phyloP scores from a whole-genome alignment of 1,140 invertebrate species.

The Pantala flavescens region DNA sequence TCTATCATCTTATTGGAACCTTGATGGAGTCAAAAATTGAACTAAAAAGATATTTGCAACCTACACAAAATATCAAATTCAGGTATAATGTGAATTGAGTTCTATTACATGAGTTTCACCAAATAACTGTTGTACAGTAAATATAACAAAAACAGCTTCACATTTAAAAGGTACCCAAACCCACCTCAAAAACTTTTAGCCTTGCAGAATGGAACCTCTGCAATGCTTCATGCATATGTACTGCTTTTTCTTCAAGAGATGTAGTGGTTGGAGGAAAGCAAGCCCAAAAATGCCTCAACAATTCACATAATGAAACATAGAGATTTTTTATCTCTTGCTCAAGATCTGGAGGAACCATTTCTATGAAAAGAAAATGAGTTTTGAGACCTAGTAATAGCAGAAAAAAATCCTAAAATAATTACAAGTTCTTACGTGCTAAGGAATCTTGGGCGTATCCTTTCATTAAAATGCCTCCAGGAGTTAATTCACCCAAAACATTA shows the following conservation, averaged over 20 bases:
- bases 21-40: too few relatives aligned
- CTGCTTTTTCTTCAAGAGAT: slow-evolving; percentile 65
- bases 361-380: slow-evolving; percentile 34
- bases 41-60: too few relatives aligned
- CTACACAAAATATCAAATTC: too few relatives aligned
- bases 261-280: slow-evolving; percentile 81
- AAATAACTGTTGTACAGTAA: too few relatives aligned
- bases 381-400: too few relatives aligned
- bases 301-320: slow-evolving; percentile 75
- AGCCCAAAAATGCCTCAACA: slow-evolving; percentile 87
- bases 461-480: slow-evolving; percentile 88
- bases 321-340: slow-evolving; percentile 71
- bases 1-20: too few relatives aligned
- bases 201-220: slow-evolving; percentile 78
- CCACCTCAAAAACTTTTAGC: slow-evolving; percentile 71
- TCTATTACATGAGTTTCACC: too few relatives aligned
- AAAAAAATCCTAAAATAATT: too few relatives aligned
- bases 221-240: slow-evolving; percentile 76
- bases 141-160: too few relatives aligned
- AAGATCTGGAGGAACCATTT: slow-evolving; percentile 68
- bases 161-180: too few relatives aligned
- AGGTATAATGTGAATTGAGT: too few relatives aligned
- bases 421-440: not conserved
- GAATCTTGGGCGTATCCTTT: slow-evolving; percentile 59
- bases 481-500: slow-evolving; percentile 74